Conservation (phyloP, 2,113 vertebrate genomes). For the Dipodomys stephensi region DNA sequence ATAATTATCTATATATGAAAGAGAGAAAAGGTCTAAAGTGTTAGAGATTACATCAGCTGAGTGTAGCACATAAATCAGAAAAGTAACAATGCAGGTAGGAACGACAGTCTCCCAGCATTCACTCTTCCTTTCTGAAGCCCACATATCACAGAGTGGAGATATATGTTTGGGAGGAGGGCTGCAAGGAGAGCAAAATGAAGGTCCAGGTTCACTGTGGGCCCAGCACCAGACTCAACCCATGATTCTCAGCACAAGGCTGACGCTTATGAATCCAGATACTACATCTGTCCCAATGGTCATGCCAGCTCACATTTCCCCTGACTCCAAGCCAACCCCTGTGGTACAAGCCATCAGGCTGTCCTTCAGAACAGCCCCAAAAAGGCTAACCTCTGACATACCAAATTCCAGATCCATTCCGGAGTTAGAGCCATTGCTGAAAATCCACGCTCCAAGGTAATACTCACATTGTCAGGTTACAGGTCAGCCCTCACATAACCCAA, state of each 20-base stretch:
- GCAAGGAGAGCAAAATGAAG: background rate
- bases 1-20: background rate
- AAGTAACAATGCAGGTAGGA: background rate
- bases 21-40: background rate
- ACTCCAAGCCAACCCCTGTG: background rate
- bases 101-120: background rate
- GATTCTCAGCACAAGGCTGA: background rate
- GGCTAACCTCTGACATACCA: background rate
- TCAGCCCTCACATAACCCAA: background rate
- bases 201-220: background rate
- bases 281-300: background rate
- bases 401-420: background rate
- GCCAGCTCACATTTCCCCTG: background rate
- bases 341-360: background rate
- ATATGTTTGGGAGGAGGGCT: background rate
- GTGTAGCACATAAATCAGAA: background rate
- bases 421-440: background rate
- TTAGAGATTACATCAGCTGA: background rate
- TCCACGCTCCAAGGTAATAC: background rate
- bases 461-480: background rate
- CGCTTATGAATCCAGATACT: background rate
- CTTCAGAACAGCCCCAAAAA: no score
- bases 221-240: background rate
- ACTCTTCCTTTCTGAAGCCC: background rate
- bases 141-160: background rate